A percentile compares a stretch with the other conserved stretches of the same genome.
phyloP scores from a whole-genome alignment of 2,888 invertebrate species.

The Acholoe squamosa region DNA sequence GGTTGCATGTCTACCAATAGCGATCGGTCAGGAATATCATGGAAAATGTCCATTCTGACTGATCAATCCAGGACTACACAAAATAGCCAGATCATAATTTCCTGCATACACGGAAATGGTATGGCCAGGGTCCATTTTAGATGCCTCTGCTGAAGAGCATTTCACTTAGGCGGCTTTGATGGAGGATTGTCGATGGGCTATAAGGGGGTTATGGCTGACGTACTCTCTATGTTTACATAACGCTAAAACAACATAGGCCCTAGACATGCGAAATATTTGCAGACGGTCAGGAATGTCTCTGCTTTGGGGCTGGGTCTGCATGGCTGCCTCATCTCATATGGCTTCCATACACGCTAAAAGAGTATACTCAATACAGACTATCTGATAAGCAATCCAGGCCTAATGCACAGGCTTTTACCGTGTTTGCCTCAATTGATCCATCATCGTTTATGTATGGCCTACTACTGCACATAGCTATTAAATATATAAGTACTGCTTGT shows the following conservation, averaged over 20 bases:
- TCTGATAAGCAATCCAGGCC: background rate
- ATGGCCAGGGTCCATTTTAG: too few relatives aligned
- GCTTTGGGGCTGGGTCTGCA: background rate
- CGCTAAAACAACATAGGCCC: background rate
- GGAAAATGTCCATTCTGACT: background rate
- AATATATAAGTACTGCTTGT: background rate
- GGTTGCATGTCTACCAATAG: too few relatives aligned
- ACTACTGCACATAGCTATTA: background rate
- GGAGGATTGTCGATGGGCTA: background rate
- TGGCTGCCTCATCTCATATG: background rate
- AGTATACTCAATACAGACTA: background rate
- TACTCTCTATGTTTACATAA: background rate
- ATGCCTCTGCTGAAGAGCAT: background rate
- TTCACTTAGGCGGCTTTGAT: background rate
- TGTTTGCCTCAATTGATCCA: background rate
- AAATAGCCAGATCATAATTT: background rate
- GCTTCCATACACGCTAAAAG: background rate
- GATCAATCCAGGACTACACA: background rate
- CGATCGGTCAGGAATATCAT: background rate
- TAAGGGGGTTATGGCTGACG: background rate
- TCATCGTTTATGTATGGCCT: background rate
- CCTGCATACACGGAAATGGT: background rate
- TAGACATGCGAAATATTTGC: background rate
- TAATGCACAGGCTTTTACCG: background rate
- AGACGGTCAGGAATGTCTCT: background rate